Conservation (phyloP, 2,888 invertebrate species). For the Fragum sueziense region DNA sequence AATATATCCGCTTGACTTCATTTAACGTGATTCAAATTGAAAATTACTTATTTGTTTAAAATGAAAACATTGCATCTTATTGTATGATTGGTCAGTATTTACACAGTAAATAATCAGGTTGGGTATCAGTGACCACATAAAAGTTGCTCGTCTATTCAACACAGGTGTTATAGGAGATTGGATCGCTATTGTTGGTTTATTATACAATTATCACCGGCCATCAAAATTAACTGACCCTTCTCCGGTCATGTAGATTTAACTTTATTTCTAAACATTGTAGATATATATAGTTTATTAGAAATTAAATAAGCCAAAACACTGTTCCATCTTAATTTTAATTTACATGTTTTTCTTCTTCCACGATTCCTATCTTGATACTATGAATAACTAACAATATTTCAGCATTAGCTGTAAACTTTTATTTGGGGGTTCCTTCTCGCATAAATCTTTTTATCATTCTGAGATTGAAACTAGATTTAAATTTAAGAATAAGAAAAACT, state of each 20-base stretch:
- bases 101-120: background rate
- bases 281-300: background rate
- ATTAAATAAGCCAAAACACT: background rate
- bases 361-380: background rate
- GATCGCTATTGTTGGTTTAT: constrained; percentile 14
- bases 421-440: too few species aligned
- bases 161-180: constrained; percentile 32
- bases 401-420: too few species aligned
- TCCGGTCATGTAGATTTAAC: background rate
- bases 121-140: constrained; percentile 20
- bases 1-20: constrained; percentile 15
- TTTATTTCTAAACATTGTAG: background rate
- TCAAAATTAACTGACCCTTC: background rate
- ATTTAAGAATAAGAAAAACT: too few species aligned
- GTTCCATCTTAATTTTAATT: background rate
- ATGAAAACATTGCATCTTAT: constrained; percentile 6
- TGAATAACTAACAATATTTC: background rate
- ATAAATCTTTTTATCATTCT: too few species aligned
- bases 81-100: constrained; percentile 7
- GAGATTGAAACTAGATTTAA: too few species aligned
- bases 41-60: constrained; percentile 23
- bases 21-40: constrained; percentile 8
- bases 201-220: constrained; percentile 34
- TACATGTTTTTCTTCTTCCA: background rate
- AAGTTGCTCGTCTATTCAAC: constrained; percentile 8